Evolutionary conservation across 64 coral and sea anemone species (phyloP), one percentile per base, ranked within the genome.

Genomic region (Dendrophyllia cribrosa): DNA sequence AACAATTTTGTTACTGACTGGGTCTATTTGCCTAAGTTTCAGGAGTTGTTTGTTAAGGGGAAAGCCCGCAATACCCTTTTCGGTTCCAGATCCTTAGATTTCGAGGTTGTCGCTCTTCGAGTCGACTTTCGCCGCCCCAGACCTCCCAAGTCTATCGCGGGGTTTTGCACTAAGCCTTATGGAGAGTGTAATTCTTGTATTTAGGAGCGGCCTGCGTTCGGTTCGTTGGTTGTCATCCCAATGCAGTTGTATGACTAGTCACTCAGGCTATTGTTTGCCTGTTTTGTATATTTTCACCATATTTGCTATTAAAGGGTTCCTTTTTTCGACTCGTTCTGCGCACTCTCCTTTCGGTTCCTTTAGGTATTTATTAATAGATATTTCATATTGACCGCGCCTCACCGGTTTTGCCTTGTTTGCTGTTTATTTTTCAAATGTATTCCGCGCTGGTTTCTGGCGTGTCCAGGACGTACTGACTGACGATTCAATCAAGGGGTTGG

Each of bases 1-100:
- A 90, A 70, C 60, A 51, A 43, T 25, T 90, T 90, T 77, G 50
- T 87, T 24, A 69, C 58, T 73, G 85, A 74, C 19, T 87, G 85
- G 50, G 43, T 87, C 4, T 51, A 58, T 20, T 48, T 86, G 45
- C 83, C 83, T 43, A 74, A 74, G 51, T 71, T 85, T 43, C 26
- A 17, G 21, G 59, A 49, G 22, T 23, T 85, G 13, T 85, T 85
- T 85, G 16, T 85, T 4, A n/a, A 67, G 67, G 82, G 59, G 59
- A 85, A 60, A 85, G 82, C 82, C 43, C 13, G 43, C 34, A 74
- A 74, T 49, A 47, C 72, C 12, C 72, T 74, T 74, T 74, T 74
- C 72, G 43, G 72, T 45, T 46, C 46, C 72, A 74, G 72, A 74
- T 43, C 44, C 9, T 47, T 74, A 46, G 45, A 74, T 16, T 74